phyloP scores from a whole-genome alignment of 2,797 vertebrate species.

The Labeo calbasu region DNA sequence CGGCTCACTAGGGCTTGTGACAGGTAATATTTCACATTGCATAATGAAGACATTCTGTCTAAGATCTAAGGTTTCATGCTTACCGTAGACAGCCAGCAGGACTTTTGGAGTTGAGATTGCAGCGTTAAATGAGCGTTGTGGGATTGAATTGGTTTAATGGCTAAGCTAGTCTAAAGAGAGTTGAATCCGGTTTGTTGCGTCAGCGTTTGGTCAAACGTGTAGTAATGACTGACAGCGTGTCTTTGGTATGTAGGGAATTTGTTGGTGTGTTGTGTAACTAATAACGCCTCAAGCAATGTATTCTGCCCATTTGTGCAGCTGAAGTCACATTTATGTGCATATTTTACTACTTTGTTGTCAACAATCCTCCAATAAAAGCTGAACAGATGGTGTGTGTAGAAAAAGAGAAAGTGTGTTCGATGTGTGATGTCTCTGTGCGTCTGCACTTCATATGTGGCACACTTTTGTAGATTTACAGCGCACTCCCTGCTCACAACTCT shows the following conservation, averaged over 20 bases:
- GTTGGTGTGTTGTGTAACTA: slow-evolving; percentile 7
- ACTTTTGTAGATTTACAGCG: not conserved
- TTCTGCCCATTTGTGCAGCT: not conserved
- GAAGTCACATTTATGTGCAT: not conserved
- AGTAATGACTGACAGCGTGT: not conserved
- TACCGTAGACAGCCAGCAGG: not conserved
- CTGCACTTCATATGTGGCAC: not conserved
- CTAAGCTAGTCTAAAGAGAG: not conserved
- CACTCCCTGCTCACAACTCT: not conserved
- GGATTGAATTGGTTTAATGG: not conserved
- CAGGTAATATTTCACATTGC: not conserved
- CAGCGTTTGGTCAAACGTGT: not conserved
- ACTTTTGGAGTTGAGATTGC: not conserved
- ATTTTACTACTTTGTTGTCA: slow-evolving; percentile 1
- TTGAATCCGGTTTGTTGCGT: slow-evolving; percentile 21
- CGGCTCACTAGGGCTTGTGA: slow-evolving; percentile 15
- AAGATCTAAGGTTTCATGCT: not conserved
- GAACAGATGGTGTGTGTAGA: slow-evolving; percentile 15
- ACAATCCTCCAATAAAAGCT: not conserved
- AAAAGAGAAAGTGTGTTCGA: slow-evolving; percentile 4
- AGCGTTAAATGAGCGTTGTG: not conserved
- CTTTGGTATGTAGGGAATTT: not conserved
- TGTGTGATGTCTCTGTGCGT: slow-evolving; percentile 5
- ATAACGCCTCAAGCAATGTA: not conserved
- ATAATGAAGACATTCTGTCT: not conserved